Evolutionary conservation across 2,888 invertebrate genomes (phyloP), one percentile per base, ranked within the genome.

Genomic region (Drosophila rellima): DNA sequence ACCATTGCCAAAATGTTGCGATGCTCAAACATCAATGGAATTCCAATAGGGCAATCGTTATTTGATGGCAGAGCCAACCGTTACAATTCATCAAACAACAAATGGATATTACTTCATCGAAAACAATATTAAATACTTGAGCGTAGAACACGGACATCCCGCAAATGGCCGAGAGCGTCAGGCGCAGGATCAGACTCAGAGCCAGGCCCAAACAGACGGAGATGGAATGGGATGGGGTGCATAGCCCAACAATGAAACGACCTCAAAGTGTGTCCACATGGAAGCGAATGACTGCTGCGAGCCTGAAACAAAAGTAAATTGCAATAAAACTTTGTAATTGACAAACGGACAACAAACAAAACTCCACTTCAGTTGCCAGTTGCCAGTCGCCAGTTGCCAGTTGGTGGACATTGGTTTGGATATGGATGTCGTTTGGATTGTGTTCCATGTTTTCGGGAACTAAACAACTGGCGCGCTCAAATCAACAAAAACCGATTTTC

Each of bases 311-410:
- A 81, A 84, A 88, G 88, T 89, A 89, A 89, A 89, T 89, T 84
- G 87, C 86, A 89, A 89, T 89, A 88, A 89, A 89, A 89, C 85
- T 89, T 89, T 88, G 85, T 87, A 89, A 89, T 89, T 89, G 84
- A 89, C 89, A 89, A 89, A 85, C 84, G 89, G 88, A 88, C 89
- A 88, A 86, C 86, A 82, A 81, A 86, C 82, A 81, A 86, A 80
- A 76, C 79, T 77, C 82, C 83, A 75, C 79, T 80, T 68, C 75
- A 77, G 68, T 70, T 70, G 70, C 70, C 71, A 71, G 55, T 61
- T 56, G 70, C 37, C 51, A 37, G 50, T 50, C 13, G 33, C 20
- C 48, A 26, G 29, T 47, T n/a, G 23, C 23, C 37, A 52, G 57
- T 61, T 69, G 72, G 56, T 64, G 69, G 77, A 77, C 82, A 70